Conservation (phyloP, 35 echinoderm and acorn worm species). For the Apostichopus japonicus region DNA sequence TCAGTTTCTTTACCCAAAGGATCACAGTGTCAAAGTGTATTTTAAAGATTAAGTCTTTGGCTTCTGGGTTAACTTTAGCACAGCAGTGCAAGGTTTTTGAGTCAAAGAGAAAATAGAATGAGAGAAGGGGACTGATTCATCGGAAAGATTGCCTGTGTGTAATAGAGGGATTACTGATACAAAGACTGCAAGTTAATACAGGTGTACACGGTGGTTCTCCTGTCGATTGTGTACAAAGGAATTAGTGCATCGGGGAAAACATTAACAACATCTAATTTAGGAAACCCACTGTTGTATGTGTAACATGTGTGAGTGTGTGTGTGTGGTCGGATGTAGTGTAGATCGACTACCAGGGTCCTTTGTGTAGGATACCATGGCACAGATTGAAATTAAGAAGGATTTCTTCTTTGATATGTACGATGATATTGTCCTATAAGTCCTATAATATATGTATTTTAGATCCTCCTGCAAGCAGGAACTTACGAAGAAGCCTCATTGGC, state of each 20-base stretch:
- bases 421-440: no score
- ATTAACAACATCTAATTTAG: not conserved
- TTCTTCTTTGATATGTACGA: no score
- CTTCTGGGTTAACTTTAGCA: conserved; percentile 35
- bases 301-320: not conserved
- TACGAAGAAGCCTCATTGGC: no score
- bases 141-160: not conserved
- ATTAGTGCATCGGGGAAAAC: not conserved
- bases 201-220: not conserved
- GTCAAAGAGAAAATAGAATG: not conserved
- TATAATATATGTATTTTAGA: no score
- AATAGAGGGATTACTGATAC: not conserved
- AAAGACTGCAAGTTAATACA: conserved; percentile 1
- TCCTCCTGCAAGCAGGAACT: no score
- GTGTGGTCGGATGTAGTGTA: not conserved
- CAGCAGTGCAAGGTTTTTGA: not conserved
- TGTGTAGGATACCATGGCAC: no score
- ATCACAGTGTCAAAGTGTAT: conserved; percentile 26
- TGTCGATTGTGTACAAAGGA: not conserved
- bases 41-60: conserved; percentile 32
- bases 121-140: not conserved
- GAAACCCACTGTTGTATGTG: not conserved
- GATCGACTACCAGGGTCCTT: no score
- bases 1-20: not conserved
- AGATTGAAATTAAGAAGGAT: no score